Base-by-base conservation (phyloP, 1,140 invertebrate species). In the Sarcophaga bullata region DNA sequence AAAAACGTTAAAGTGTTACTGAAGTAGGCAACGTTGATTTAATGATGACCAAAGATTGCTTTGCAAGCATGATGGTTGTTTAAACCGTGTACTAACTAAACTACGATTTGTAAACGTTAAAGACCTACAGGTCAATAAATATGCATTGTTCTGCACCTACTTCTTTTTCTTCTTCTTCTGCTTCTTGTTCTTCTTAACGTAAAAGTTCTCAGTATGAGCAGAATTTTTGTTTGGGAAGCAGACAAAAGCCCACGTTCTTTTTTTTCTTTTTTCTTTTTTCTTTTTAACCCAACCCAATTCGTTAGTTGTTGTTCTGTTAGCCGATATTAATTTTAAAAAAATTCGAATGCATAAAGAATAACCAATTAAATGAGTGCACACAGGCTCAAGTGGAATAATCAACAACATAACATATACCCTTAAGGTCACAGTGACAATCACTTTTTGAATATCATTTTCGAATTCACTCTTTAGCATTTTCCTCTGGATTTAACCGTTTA, bases 361-460 rank as follows among this genome's bases (percentile, higher is more conserved):
- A 13, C n/a, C 54, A n/a, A 58, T 58, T 58, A 58, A 7, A n/a
- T n/a, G 13, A 58, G 11, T 58, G 54, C 54, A 13, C 6, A 58
- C 11, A 58, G 13, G 54, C 54, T 37, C 25, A 37, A 58, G n/a
- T 58, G 54, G 25, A 37, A 37, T 37, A 37, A 37, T 4, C 25
- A 37, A 37, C 13, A 58, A 58, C 72, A n/a, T n/a, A n/a, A n/a
- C n/a, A n/a, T n/a, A n/a, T 72, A 46, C 75, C 82, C 75, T 80
- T 73, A 58, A 54, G 76, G 75, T 82, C 82, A 78, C 37, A 73
- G 80, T 78, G 82, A 72, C 75, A 80, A 80, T 82, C 54, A 80
- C 52, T 37, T 73, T 25, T 46, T 4, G 17, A 73, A 73, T 73
- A 73, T 73, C 19, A 25, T 73, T 73, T 73, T 13, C 72, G 11